phyloP scores from a whole-genome alignment of 1,140 invertebrate genomes.

The Phenacoccus solenopsis region DNA sequence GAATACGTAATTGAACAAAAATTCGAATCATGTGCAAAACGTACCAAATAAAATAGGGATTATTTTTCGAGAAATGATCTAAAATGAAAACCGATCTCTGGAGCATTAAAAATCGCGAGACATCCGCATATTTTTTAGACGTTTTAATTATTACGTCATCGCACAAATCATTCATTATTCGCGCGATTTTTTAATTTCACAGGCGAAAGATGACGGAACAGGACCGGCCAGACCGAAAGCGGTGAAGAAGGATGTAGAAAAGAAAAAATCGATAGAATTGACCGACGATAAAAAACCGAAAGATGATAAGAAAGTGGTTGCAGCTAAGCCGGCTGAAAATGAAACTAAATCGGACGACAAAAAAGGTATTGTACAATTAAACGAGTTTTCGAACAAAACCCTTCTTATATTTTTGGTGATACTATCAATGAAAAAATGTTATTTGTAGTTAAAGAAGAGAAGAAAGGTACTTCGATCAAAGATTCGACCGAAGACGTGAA shows the following conservation, averaged over 20 bases:
- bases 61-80: no score
- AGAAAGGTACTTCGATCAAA: neutral
- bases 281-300: neutral
- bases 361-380: neutral
- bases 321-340: neutral
- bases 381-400: neutral
- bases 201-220: conserved; percentile 29
- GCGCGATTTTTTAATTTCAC: conserved; percentile 1
- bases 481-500: neutral
- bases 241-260: conserved; percentile 26
- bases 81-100: no score
- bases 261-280: conserved; percentile 14
- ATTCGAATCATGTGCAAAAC: no score
- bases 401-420: neutral
- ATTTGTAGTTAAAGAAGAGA: conserved; percentile 21
- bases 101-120: no score
- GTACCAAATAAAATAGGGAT: no score
- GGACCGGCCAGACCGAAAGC: conserved; percentile 23
- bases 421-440: no score
- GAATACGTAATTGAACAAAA: no score
- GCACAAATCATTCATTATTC: no score
- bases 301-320: neutral
- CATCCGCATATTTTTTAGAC: no score
- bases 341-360: conserved; percentile 13
- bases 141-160: no score